A percentile compares a stretch with the other conserved stretches of the same genome.
Evolutionary conservation across 2,113 vertebrate species (phyloP).

Genomic region (Sula dactylatra): DNA sequence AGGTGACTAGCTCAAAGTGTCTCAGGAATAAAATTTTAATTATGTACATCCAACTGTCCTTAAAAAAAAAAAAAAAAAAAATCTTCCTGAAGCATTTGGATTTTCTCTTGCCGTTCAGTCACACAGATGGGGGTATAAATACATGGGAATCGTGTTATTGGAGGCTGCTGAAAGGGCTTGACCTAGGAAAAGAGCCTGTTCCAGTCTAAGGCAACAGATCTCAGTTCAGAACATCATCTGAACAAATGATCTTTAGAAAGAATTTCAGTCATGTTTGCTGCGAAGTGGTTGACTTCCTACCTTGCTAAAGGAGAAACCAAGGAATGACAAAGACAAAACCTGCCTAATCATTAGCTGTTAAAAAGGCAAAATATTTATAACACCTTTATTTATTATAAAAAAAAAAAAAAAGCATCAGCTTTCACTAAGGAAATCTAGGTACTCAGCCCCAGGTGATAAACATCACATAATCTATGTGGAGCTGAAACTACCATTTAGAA

Average conservation of each 20-base stretch:
- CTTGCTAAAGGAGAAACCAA: neutral
- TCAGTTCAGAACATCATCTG: neutral
- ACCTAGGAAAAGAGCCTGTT: neutral
- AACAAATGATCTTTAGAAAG: neutral
- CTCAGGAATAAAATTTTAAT: neutral
- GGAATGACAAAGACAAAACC: neutral
- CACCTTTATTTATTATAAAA: neutral
- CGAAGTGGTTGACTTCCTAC: neutral
- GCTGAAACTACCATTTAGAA: neutral
- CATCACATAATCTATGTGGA: neutral
- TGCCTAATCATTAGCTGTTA: neutral
- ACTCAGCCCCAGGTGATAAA: too few species aligned
- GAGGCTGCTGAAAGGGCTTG: neutral
- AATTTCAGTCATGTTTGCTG: neutral
- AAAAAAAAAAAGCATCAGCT: neutral
- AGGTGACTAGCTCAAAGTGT: neutral
- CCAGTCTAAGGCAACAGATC: neutral
- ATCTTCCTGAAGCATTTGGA: neutral
- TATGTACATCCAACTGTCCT: neutral
- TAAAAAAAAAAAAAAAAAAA: neutral
- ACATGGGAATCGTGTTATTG: accelerated
- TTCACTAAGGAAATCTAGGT: neutral
- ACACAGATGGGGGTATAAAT: neutral
- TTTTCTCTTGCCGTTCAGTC: neutral
- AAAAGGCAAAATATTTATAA: neutral